These are phyloP conservation scores for Cephus rjabovi DNA, from an alignment of 2,888 invertebrate genomes.

Conservation along the genomic window DNA sequence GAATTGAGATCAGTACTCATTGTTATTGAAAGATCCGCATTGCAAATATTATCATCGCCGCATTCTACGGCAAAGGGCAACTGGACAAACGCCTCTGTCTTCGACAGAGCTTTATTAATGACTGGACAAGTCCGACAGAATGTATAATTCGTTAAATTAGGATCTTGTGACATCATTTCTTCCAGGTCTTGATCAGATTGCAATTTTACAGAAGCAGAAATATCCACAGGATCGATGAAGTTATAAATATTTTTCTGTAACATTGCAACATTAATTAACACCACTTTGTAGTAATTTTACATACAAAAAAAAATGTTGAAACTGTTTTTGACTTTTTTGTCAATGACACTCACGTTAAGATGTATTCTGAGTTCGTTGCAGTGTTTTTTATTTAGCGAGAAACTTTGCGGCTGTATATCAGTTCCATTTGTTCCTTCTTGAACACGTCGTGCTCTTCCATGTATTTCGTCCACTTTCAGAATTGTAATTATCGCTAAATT, in stretches of 20 bases:
- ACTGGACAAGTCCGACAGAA: slow-evolving; percentile 51
- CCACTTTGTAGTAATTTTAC: neutral
- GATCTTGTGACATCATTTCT: slow-evolving; percentile 15
- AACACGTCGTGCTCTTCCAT: slow-evolving; percentile 37
- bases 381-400: slow-evolving; percentile 20
- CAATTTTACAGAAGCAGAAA: slow-evolving; percentile 30
- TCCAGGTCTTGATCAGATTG: slow-evolving; percentile 23
- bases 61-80: slow-evolving; percentile 56
- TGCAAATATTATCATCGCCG: slow-evolving; percentile 51
- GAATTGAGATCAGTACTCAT: slow-evolving; percentile 24
- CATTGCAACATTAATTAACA: neutral
- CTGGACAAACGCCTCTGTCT: slow-evolving; percentile 35
- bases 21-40: slow-evolving; percentile 41
- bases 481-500: slow-evolving; percentile 33
- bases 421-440: slow-evolving; percentile 17
- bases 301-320: neutral
- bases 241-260: slow-evolving; percentile 47
- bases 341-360: slow-evolving; percentile 33
- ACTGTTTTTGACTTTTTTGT: neutral
- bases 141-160: slow-evolving; percentile 16
- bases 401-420: slow-evolving; percentile 25
- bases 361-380: slow-evolving; percentile 34
- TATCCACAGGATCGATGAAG: slow-evolving; percentile 45
- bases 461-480: slow-evolving; percentile 39
- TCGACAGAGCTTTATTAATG: slow-evolving; percentile 38